Conservation (phyloP, 2,113 vertebrate genomes). For the Centropristis striata region DNA sequence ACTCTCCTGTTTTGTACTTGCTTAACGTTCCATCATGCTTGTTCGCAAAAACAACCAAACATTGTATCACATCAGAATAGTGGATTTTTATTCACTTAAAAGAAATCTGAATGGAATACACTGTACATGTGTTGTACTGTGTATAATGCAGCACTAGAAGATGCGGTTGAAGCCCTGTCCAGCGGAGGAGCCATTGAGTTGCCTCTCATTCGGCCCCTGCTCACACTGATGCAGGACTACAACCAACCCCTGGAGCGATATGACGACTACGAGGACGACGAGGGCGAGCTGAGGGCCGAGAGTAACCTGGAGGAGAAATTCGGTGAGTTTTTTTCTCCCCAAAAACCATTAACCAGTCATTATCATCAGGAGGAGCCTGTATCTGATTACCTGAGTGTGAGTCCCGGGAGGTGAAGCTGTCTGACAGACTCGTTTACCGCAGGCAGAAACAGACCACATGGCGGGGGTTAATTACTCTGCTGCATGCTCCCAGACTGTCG, state of each 20-base stretch:
- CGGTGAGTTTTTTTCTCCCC: constrained; percentile 76
- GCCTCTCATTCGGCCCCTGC: constrained; percentile 82
- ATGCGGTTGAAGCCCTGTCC: constrained; percentile 81
- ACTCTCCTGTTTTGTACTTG: not conserved
- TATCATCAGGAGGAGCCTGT: constrained; percentile 47
- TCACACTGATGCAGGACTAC: constrained; percentile 88
- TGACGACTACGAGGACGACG: constrained; percentile 88
- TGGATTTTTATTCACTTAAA: not conserved
- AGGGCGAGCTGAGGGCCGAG: constrained; percentile 90
- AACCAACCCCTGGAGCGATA: constrained; percentile 87
- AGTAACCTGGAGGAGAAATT: constrained; percentile 91
- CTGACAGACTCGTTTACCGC: constrained; percentile 38
- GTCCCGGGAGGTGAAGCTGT: constrained; percentile 42
- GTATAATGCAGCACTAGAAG: constrained; percentile 80
- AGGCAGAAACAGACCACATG: constrained; percentile 41
- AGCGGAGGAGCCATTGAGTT: constrained; percentile 73
- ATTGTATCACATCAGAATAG: not conserved
- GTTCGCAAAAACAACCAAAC: too few species aligned
- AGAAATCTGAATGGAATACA: not conserved
- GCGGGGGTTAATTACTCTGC: constrained; percentile 54
- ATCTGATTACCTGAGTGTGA: constrained; percentile 49
- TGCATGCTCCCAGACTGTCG: constrained; percentile 51
- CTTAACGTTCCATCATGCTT: not conserved
- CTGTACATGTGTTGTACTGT: not conserved
- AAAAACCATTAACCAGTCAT: constrained; percentile 36